Conservation (phyloP, 2,113 vertebrate genomes). For the Callipepla californica region DNA sequence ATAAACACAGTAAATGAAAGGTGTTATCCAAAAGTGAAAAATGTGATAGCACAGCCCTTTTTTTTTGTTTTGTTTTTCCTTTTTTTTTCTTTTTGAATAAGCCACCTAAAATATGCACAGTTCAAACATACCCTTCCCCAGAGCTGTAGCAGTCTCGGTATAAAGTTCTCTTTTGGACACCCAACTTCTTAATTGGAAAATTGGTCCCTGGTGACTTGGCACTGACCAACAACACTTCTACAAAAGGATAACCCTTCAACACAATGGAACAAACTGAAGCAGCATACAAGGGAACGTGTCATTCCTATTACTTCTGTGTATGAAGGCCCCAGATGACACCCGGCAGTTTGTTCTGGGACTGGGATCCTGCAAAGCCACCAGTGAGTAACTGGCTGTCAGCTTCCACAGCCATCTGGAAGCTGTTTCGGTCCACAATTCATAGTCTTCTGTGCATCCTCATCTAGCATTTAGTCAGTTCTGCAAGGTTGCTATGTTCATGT, state of each 20-base stretch:
- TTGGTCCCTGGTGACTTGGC: constrained; percentile 81
- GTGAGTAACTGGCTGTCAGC: not conserved
- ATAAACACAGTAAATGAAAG: constrained; percentile 61
- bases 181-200: constrained; percentile 63
- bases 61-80: not conserved
- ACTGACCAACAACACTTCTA: constrained; percentile 50
- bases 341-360: constrained; percentile 20
- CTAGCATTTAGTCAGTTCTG: not conserved
- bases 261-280: not conserved
- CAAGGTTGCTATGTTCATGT: not conserved
- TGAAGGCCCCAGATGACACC: not conserved
- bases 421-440: not conserved
- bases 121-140: constrained; percentile 55
- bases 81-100: not conserved
- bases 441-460: not conserved
- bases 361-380: constrained; percentile 11
- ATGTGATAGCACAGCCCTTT: constrained; percentile 77
- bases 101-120: constrained; percentile 23
- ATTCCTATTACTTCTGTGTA: not conserved
- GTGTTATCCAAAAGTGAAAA: constrained; percentile 64
- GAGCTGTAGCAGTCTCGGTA: constrained; percentile 70
- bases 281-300: constrained; percentile 35
- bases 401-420: not conserved
- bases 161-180: constrained; percentile 72
- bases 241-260: not conserved